A percentile compares a stretch with the other conserved stretches of the same genome.
Evolutionary conservation across 2,888 invertebrate species (phyloP).

Genomic region (Zygogramma bicolorata): DNA sequence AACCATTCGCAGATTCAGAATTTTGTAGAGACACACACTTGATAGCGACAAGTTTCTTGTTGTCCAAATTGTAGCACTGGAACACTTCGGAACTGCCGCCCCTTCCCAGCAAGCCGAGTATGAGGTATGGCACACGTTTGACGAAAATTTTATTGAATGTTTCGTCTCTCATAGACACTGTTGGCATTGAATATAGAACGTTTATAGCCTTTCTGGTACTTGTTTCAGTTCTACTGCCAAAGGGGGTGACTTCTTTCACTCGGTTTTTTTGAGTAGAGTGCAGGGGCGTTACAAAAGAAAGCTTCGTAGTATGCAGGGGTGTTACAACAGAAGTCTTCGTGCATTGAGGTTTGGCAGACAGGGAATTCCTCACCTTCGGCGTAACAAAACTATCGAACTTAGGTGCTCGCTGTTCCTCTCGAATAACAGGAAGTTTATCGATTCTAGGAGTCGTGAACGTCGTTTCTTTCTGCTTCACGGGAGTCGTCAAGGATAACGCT

Average conservation of each 20-base stretch:
- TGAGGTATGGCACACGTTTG: conserved; percentile 79
- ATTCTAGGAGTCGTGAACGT: conserved; percentile 14
- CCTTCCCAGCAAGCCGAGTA: conserved; percentile 82
- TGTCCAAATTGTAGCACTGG: conserved; percentile 75
- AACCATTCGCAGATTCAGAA: conserved; percentile 79
- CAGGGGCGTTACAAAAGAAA: conserved; percentile 35
- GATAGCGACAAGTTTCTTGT: conserved; percentile 75
- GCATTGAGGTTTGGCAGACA: conserved; percentile 40
- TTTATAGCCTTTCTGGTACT: conserved; percentile 6
- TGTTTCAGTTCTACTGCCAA: not conserved
- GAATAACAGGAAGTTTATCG: not conserved
- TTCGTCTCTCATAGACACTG: conserved; percentile 27
- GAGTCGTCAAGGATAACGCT: conserved; percentile 39
- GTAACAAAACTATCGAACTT: conserved; percentile 38
- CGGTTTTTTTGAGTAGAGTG: conserved; percentile 15
- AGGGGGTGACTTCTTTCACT: not conserved
- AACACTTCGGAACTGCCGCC: conserved; percentile 94
- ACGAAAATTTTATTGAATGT: conserved; percentile 71
- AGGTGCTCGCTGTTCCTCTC: not conserved
- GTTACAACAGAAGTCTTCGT: conserved; percentile 37
- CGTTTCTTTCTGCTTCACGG: conserved; percentile 29
- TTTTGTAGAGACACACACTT: conserved; percentile 89
- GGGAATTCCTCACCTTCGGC: conserved; percentile 41
- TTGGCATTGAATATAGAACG: conserved; percentile 24
- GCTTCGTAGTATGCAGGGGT: conserved; percentile 37